Base-by-base conservation (phyloP, 2,797 vertebrate species). In the Aulostomus chinensis region DNA sequence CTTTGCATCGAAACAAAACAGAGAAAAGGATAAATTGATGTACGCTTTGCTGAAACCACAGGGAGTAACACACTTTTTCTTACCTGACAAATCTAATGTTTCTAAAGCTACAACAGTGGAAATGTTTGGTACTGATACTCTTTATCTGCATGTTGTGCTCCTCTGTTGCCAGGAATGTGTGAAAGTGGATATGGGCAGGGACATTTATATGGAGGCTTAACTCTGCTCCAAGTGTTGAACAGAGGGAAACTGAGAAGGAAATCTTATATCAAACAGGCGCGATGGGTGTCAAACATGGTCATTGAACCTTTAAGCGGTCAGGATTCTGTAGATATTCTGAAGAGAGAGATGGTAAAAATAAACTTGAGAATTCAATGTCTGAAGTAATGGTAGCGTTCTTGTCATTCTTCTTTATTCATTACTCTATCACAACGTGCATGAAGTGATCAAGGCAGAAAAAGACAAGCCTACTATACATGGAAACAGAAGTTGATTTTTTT, bases 131-230 rank as follows among this genome's bases (percentile, higher is more conserved):
- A 67, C 22, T 5, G 69, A 86, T 81, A 78, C 76, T 74, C 59
- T 73, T 76, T 52, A 77, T 83, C 67, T 75, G 72, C 62, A 45
- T 36, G 45, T 37, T 7, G 10, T 58, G 70, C 73, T 72, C 48
- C 56, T 51, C 58, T 62, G 71, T 64, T 82, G 68, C 68, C 73
- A 74, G 74, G 76, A 84, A 86, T 83, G 83, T 81, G 79, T 85
- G 81, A 73, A 86, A 84, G 76, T 43, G 11, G 78, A 88, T 77
- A 61, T 60, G 73, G 45, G 45, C 39, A n/a, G 37, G 38, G 60
- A 59, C 63, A 73, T 60, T 63, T 69, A 68, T 53, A 60, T 13
- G 14, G 41, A 62, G 65, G 67, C 56, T 80, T 55, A 72, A 36
- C 60, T 56, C 58, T 5, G 72, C 56, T 62, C 38, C 30, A 45